phyloP scores from a whole-genome alignment of 2,797 vertebrate genomes.

The Emys orbicularis region DNA sequence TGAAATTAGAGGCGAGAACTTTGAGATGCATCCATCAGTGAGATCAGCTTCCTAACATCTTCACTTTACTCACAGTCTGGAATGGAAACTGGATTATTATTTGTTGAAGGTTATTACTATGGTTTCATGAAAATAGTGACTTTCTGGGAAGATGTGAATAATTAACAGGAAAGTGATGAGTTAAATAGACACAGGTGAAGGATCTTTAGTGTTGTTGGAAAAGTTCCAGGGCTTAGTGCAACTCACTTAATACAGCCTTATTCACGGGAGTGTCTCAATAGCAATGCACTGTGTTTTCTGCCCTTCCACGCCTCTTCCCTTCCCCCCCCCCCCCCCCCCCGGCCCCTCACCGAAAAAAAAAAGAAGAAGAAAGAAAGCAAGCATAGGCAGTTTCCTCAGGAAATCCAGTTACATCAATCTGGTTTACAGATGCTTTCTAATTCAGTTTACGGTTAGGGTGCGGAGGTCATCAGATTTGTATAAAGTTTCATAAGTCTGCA shows the following conservation, averaged over 20 bases:
- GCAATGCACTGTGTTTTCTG: neutral
- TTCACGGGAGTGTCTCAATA: neutral
- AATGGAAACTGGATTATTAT: neutral
- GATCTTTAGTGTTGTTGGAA: neutral
- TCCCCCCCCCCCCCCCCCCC: accelerated
- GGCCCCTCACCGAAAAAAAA: too few species aligned
- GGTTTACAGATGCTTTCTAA: constrained; percentile 43
- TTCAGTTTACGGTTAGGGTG: neutral
- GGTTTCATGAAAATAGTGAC: neutral
- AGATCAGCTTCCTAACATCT: neutral
- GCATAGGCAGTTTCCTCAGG: constrained; percentile 36
- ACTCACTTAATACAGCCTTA: neutral
- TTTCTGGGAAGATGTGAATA: neutral
- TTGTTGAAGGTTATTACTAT: too few species aligned
- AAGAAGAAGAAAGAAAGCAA: neutral
- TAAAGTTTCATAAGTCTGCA: constrained; percentile 6
- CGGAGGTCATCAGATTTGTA: constrained; percentile 2
- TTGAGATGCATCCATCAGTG: neutral
- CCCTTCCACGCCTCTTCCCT: too few species aligned
- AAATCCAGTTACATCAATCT: constrained; percentile 51
- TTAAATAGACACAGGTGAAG: neutral
- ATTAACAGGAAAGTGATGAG: neutral
- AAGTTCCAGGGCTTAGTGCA: neutral
- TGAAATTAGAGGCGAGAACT: neutral
- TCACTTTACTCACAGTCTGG: neutral